Percentiles rank a stretch among this genome's conserved stretches.
phyloP scores from a whole-genome alignment of 1,140 invertebrate genomes.

The Wiebesia pumilae region DNA sequence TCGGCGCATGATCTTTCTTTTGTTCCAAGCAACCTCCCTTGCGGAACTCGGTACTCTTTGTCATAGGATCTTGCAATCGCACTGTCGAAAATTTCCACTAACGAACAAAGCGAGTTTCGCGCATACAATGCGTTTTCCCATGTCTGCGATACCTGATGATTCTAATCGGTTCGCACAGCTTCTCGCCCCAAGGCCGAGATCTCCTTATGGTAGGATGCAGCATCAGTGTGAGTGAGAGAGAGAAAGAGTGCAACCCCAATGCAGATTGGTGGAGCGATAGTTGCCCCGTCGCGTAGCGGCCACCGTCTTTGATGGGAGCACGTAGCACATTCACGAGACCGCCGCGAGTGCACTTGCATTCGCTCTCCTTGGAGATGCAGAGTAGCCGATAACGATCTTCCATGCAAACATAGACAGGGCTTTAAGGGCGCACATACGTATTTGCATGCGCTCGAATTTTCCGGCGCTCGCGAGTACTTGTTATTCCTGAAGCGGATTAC shows the following conservation, averaged over 20 bases:
- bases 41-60: not conserved
- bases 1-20: not conserved
- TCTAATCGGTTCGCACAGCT: not conserved
- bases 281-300: not conserved
- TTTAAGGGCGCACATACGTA: too few relatives aligned
- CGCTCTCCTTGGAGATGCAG: slow-evolving; percentile 5
- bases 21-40: not conserved
- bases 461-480: not conserved
- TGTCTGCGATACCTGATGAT: not conserved
- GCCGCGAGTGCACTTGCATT: not conserved
- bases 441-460: not conserved
- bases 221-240: not conserved
- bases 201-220: not conserved
- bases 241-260: not conserved
- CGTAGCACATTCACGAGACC: not conserved
- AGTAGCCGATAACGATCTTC: slow-evolving; percentile 28
- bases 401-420: not conserved
- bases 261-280: not conserved
- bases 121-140: not conserved
- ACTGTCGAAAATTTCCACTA: not conserved
- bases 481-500: not conserved
- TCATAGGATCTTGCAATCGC: too few relatives aligned
- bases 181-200: too few relatives aligned
- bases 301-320: slow-evolving; percentile 6
- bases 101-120: not conserved